Evolutionary conservation across 2,888 invertebrate species (phyloP).

Genomic region (Operophtera brumata): DNA sequence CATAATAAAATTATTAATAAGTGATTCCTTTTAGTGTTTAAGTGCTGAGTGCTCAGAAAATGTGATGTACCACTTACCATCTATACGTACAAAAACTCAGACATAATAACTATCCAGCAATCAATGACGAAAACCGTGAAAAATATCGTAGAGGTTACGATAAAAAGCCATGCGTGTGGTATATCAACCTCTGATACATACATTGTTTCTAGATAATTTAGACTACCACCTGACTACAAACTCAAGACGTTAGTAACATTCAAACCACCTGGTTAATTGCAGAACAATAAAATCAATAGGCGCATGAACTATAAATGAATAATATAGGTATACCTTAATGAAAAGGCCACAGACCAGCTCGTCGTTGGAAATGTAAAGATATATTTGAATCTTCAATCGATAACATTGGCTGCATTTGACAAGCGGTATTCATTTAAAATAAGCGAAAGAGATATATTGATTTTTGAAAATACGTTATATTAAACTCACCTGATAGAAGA

Average conservation of each 20-base stretch:
- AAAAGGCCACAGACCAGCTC: neutral
- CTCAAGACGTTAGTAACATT: neutral
- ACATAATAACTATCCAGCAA: neutral
- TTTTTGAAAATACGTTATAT: neutral
- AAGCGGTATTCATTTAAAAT: neutral
- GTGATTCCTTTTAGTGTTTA: neutral
- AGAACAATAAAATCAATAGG: neutral
- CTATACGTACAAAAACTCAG: neutral
- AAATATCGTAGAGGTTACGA: neutral
- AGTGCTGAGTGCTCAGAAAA: neutral
- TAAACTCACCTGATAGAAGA: slow-evolving; percentile 39
- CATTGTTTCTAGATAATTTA: neutral
- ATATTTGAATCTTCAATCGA: slow-evolving; percentile 16
- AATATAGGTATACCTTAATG: neutral
- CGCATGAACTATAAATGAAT: neutral
- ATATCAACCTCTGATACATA: neutral
- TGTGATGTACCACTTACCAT: neutral
- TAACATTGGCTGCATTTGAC: slow-evolving; percentile 9
- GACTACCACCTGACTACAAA: neutral
- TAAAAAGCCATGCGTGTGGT: neutral
- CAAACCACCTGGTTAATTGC: neutral
- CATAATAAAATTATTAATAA: neutral
- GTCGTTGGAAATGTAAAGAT: neutral
- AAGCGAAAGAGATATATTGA: slow-evolving; percentile 10
- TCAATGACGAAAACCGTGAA: neutral